A percentile compares a stretch with the other conserved stretches of the same genome.
phyloP scores from a whole-genome alignment of 2,797 vertebrate genomes.

The Huso huso region DNA sequence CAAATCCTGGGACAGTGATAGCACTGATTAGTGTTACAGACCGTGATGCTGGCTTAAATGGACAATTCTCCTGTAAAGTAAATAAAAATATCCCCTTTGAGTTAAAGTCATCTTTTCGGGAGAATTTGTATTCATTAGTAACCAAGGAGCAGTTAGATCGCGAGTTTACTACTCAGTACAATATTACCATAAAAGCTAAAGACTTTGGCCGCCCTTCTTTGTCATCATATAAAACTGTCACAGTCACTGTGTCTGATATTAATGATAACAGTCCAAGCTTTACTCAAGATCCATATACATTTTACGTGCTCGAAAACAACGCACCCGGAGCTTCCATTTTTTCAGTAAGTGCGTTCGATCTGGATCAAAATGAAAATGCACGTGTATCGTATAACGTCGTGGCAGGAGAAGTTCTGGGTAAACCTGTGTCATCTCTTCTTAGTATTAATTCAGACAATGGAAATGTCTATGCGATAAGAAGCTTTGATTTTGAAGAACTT shows the following conservation, averaged over 20 bases:
- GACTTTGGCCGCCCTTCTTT: constrained; percentile 46
- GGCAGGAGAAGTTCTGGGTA: constrained; percentile 15
- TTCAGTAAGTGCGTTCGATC: constrained; percentile 41
- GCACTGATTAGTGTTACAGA: constrained; percentile 41
- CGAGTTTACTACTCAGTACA: constrained; percentile 38
- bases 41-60: constrained; percentile 43
- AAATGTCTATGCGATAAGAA: constrained; percentile 24
- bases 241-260: constrained; percentile 41
- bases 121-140: constrained; percentile 41
- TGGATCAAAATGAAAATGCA: constrained; percentile 35
- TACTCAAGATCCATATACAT: constrained; percentile 28
- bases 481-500: constrained; percentile 36
- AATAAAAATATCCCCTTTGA: constrained; percentile 30
- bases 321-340: constrained; percentile 39
- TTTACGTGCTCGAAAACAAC: constrained; percentile 55
- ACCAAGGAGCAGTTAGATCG: constrained; percentile 42
- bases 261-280: constrained; percentile 52
- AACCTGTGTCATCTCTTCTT: constrained; percentile 26
- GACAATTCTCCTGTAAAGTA: constrained; percentile 34
- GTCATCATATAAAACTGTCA: constrained; percentile 38
- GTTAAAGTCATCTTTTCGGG: constrained; percentile 30
- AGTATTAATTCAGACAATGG: constrained; percentile 41
- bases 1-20: constrained; percentile 33
- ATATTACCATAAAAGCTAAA: constrained; percentile 41
- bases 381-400: constrained; percentile 35